Evolutionary conservation across 2,797 vertebrate species (phyloP), one percentile per base, ranked within the genome.

Genomic region (Melanotaenia parkinsoni): DNA sequence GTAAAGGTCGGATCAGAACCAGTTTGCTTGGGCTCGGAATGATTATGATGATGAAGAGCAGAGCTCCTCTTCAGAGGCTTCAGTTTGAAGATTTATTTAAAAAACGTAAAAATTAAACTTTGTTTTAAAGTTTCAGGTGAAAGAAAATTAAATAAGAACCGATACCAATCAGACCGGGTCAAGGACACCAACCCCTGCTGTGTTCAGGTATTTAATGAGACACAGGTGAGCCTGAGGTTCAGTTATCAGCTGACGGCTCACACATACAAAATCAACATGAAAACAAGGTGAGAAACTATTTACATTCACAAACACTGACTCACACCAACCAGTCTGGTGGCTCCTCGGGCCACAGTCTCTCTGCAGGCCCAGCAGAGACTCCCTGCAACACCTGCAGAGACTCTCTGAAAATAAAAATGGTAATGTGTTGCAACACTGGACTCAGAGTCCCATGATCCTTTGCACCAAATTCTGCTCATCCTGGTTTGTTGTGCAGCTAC

Each of bases 201-300:
- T 51, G 70, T 88, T 88, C 85, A 77, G 82, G 81, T 82, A 77
- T 88, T 91, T 92, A 93, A 92, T 92, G 88, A 91, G 89, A 92
- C 86, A 90, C 84, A 81, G 85, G 87, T 89, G 82, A 92, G 86
- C 84, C 85, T 81, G 88, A 90, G 65, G 74, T 86, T 75, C 86
- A 72, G 84, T 81, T 80, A 70, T 60, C 72, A 71, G 59, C 80
- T 64, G 75, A 54, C 38, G 0, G 57, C 30, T 58, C 53, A 63
- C 84, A 86, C 64, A 85, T 93, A 92, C 71, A 92, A 92, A 83
- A 83, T 66, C 65, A 69, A 72, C 58, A 74, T 58, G 58, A 89
- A 90, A 70, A 74, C 64, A 24, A 79, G 64, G 60, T 53, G 65
- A 79, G 59, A 90, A 92, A 92, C 80, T 92, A 93, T 93, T 91